Base-by-base conservation (phyloP, 2,797 vertebrate species). In the Darevskia nairensis region DNA sequence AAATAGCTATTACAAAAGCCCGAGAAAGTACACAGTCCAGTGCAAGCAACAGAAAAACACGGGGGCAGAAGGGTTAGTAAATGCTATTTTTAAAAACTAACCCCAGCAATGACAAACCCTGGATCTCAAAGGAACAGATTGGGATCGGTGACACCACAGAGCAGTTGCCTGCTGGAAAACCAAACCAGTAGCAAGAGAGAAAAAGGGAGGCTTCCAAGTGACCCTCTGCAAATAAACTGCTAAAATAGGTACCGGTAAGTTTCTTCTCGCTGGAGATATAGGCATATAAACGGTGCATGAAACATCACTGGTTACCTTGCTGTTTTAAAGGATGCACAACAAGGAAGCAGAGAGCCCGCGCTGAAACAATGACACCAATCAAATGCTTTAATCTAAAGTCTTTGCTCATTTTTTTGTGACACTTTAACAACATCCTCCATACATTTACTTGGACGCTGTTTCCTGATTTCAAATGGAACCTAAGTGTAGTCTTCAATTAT, bases 121-220 rank as follows among this genome's bases (percentile, higher is more conserved):
- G 85, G 92, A 27, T 94, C 90, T 91, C 89, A 90, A 91, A 95
- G 90, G 88, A 90, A 89, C 80, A 84, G 86, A 92, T 79, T 92
- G 89, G 89, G 91, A 74, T 71, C 85, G 83, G 87, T 77, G 6
- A 15, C 82, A 90, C 79, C 86, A 0, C 9, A 86, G 87, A 92
- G 61, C 0, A 0, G 85, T 39, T 91, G 89, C 90, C 86, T 92
- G 89, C 71, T 91, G 89, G 61, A 93, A 87, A 93, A 91, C 13
- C 32, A 84, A 85, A 93, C 71, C 83, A 0, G 82, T n/a, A n/a
- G 4, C 15, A 13, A 91, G 86, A 92, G 94, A 87, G 35, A 82
- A 86, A 92, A 89, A 90, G 9, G 10, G 66, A 66, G 50, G 35
- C 82, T 92, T 92, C 79, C 85, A 82, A 93, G 76, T 85, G 86